Evolutionary conservation across 2,113 vertebrate species (phyloP).

Genomic region (Cyphomyrus plagiostoma): DNA sequence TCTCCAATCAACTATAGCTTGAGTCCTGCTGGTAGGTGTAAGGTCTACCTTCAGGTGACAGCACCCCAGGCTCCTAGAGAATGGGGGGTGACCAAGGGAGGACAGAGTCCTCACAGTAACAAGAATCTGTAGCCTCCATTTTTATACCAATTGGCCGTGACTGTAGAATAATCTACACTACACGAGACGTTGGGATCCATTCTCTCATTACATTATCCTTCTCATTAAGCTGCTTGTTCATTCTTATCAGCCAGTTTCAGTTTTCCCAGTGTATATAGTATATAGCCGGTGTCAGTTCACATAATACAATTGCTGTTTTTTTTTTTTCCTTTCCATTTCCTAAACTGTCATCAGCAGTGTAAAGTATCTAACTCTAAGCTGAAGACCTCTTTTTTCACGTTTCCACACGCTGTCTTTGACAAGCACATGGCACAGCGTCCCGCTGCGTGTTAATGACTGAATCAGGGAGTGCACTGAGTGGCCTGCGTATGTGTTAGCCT

Average conservation of each 20-base stretch:
- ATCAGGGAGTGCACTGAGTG: neutral
- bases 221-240: conserved; percentile 1
- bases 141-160: neutral
- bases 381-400: neutral
- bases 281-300: neutral
- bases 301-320: neutral
- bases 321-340: neutral
- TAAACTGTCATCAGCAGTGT: neutral
- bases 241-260: neutral
- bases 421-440: neutral
- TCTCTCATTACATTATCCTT: neutral
- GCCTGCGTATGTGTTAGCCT: neutral
- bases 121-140: neutral
- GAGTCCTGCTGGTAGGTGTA: neutral
- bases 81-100: neutral
- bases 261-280: neutral
- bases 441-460: neutral
- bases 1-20: neutral
- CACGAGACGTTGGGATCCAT: neutral
- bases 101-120: neutral
- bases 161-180: neutral
- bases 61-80: neutral
- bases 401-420: neutral
- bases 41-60: neutral
- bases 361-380: neutral